phyloP scores from a whole-genome alignment of 2,113 vertebrate genomes.

The Gnathonemus longibarbis region DNA sequence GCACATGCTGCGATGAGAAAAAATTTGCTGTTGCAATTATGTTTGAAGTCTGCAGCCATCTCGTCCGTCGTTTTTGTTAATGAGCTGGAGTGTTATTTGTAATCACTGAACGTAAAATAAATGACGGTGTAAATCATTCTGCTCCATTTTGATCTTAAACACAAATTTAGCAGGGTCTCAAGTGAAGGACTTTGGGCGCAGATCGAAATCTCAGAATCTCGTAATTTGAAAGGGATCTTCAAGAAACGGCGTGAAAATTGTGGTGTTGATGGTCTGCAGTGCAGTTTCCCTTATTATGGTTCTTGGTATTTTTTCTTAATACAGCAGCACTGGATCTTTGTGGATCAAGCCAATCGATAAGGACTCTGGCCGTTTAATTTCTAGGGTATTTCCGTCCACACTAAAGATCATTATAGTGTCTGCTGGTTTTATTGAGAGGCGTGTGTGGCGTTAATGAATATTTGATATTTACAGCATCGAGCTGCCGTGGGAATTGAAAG shows the following conservation, averaged over 20 bases:
- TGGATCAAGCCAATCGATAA: not conserved
- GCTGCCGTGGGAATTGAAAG: not conserved
- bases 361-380: not conserved
- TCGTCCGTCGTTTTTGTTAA: not conserved
- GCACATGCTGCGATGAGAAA: not conserved
- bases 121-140: not conserved
- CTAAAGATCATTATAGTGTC: not conserved
- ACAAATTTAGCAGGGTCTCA: not conserved
- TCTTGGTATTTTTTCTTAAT: not conserved
- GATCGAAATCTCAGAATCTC: not conserved
- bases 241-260: not conserved
- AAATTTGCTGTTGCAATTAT: constrained; percentile 8
- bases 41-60: constrained; percentile 9
- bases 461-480: not conserved
- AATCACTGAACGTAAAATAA: not conserved
- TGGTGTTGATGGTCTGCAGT: not conserved
- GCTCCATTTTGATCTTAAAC: not conserved
- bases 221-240: not conserved
- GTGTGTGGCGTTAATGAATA: not conserved
- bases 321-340: not conserved
- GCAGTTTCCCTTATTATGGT: not conserved
- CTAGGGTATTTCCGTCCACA: not conserved
- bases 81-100: not conserved
- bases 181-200: not conserved
- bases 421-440: not conserved